Evolutionary conservation across 2,113 vertebrate species (phyloP).

Genomic region (Rhombomys opimus): DNA sequence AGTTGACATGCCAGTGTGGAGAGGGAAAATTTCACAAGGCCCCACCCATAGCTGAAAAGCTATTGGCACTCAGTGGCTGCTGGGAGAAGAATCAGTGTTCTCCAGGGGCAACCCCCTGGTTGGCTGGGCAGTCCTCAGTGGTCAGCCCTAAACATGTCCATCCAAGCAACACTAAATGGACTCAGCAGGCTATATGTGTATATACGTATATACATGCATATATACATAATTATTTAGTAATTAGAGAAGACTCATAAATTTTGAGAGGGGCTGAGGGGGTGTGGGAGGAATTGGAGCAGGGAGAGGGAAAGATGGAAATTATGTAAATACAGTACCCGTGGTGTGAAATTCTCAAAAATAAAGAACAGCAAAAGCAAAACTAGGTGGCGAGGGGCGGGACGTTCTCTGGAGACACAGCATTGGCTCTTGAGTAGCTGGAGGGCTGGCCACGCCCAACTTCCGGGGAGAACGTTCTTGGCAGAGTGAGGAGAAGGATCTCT

Average conservation of each 20-base stretch:
- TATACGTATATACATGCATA: neutral
- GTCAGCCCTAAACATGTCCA: neutral
- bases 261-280: neutral
- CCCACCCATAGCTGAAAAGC: neutral
- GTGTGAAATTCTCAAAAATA: neutral
- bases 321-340: neutral
- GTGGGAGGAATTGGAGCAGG: neutral
- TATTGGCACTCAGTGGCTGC: neutral
- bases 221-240: neutral
- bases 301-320: neutral
- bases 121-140: neutral
- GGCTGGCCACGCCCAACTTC: neutral
- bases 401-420: neutral
- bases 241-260: neutral
- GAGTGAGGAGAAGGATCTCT: neutral
- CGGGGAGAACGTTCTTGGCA: neutral
- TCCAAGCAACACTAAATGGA: neutral
- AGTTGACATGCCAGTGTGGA: neutral
- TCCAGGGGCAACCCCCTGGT: neutral
- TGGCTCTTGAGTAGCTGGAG: fast-evolving
- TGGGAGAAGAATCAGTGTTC: neutral
- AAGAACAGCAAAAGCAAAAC: neutral
- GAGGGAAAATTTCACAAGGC: neutral
- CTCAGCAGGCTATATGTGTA: neutral
- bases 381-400: too few species aligned